phyloP scores from a whole-genome alignment of 2,113 vertebrate genomes.

The Catharus minimus region DNA sequence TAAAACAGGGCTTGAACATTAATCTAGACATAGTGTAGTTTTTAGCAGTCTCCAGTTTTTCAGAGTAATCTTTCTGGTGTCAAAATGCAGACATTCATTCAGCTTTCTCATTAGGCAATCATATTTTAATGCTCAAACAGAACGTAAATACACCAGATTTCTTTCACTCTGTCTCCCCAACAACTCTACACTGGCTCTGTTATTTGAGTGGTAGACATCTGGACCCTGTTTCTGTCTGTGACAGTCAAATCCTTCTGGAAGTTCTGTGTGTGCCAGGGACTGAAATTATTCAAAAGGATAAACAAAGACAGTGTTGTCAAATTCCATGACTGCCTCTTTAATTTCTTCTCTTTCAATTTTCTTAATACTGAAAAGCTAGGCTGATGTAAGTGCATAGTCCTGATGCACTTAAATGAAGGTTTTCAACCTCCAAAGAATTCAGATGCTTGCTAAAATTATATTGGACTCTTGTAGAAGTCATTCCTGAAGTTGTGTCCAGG shows the following conservation, averaged over 20 bases:
- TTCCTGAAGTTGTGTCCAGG: neutral
- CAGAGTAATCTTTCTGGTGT: neutral
- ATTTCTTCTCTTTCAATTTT: constrained; percentile 33
- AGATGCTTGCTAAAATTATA: neutral
- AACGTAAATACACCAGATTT: constrained; percentile 4
- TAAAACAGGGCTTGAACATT: neutral
- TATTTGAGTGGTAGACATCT: constrained; percentile 36
- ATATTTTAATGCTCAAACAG: constrained; percentile 23
- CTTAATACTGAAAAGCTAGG: neutral
- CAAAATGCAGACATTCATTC: neutral
- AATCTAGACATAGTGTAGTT: neutral
- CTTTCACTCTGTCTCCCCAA: neutral
- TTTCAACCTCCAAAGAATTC: neutral
- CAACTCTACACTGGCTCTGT: neutral
- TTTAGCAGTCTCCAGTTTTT: neutral
- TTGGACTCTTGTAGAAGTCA: neutral
- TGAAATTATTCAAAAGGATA: neutral
- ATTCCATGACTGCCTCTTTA: constrained; percentile 42
- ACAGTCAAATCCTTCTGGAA: constrained; percentile 38
- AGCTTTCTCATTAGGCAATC: constrained; percentile 1
- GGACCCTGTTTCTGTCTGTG: constrained; percentile 24
- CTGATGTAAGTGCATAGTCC: neutral
- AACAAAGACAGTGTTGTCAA: constrained; percentile 51
- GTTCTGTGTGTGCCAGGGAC: neutral
- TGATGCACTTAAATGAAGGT: neutral